Evolutionary conservation across 2,113 vertebrate genomes (phyloP).

Genomic region (Chloropsis cyanopogon): DNA sequence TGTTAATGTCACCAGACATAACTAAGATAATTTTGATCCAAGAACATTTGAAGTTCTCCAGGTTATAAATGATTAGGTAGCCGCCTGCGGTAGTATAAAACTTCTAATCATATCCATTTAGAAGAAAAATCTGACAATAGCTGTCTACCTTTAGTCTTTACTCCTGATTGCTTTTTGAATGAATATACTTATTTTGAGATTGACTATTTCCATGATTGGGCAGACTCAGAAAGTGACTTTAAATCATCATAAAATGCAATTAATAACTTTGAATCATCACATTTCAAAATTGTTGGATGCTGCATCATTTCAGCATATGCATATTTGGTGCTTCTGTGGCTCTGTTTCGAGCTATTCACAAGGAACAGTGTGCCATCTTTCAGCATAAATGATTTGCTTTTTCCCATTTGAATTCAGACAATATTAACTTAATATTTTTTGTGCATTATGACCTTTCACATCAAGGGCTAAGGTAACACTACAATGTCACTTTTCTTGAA

Average conservation of each 20-base stretch:
- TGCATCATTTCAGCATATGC: background rate
- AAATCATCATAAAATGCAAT: background rate
- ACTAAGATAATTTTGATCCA: background rate
- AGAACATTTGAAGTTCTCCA: background rate
- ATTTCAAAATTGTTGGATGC: background rate
- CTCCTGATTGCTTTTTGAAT: background rate
- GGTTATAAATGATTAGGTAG: background rate
- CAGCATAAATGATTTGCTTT: background rate
- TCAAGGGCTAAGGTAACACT: background rate
- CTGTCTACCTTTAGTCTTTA: background rate
- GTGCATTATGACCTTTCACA: background rate
- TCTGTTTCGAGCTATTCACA: background rate
- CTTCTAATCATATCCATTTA: background rate
- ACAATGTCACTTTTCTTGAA: background rate
- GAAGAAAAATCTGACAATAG: background rate
- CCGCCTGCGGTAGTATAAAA: background rate
- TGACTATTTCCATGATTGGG: background rate
- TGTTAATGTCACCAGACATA: background rate
- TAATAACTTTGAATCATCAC: background rate
- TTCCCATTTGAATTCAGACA: constrained; percentile 33
- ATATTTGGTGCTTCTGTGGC: background rate
- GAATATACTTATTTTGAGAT: background rate
- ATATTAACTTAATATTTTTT: background rate
- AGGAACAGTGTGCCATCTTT: background rate
- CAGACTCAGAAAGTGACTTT: background rate